A percentile compares a stretch with the other conserved stretches of the same genome.
Evolutionary conservation across 2,113 vertebrate genomes (phyloP).

Genomic region (Hiodon tergisus): DNA sequence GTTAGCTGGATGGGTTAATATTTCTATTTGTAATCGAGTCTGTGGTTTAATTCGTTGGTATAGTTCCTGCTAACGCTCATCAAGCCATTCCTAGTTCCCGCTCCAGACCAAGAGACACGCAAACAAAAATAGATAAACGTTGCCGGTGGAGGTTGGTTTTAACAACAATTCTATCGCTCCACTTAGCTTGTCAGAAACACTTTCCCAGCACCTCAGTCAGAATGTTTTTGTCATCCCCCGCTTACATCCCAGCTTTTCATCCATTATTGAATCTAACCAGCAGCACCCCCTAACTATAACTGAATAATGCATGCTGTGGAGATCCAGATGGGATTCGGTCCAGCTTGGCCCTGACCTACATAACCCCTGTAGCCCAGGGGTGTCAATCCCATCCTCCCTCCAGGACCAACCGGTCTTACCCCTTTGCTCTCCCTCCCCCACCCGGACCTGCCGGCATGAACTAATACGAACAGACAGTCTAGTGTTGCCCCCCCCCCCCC

Average conservation of each 20-base stretch:
- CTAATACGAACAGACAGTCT: constrained; percentile 33
- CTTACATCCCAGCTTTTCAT: constrained; percentile 54
- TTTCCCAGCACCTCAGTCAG: constrained; percentile 17
- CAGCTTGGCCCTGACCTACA: constrained; percentile 60
- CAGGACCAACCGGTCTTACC: no score
- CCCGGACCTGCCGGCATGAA: constrained; percentile 14
- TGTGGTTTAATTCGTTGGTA: no score
- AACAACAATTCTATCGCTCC: constrained; percentile 6
- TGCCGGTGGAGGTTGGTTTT: background rate
- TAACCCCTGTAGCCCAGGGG: constrained; percentile 63
- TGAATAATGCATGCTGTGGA: constrained; percentile 68
- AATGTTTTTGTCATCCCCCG: constrained; percentile 46
- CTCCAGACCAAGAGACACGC: background rate
- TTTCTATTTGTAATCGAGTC: no score
- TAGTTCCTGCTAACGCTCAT: no score
- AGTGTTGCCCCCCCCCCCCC: constrained; percentile 35
- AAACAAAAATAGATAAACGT: background rate
- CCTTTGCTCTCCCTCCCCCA: no score
- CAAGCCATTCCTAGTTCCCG: no score
- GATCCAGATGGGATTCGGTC: constrained; percentile 51
- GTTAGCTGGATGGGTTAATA: no score
- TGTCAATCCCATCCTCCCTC: constrained; percentile 45
- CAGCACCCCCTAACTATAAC: constrained; percentile 39
- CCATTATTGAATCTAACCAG: constrained; percentile 63
- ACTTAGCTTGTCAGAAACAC: constrained; percentile 38